Conservation (phyloP, 2,113 vertebrate genomes). For the Varanus salvator region DNA sequence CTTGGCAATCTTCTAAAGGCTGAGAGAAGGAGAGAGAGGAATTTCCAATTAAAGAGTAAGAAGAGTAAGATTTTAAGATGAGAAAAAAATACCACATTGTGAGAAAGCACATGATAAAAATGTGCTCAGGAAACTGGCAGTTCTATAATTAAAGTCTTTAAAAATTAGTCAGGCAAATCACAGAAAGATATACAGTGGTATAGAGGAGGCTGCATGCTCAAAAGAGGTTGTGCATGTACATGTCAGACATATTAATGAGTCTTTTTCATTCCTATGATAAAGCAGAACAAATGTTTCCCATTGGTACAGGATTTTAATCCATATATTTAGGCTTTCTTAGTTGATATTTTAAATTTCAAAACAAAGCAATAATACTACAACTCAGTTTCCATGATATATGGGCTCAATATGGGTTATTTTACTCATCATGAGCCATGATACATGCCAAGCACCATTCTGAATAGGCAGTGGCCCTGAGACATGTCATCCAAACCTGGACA, state of each 20-base stretch:
- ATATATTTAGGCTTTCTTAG: not conserved
- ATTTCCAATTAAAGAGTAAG: constrained; percentile 50
- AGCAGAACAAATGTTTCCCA: too few relatives aligned
- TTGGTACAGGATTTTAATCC: not conserved
- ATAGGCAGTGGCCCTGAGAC: too few relatives aligned
- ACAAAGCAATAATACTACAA: not conserved
- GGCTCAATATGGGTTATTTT: too few relatives aligned
- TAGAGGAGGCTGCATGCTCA: constrained; percentile 5
- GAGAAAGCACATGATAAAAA: not conserved
- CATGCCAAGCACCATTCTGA: too few relatives aligned
- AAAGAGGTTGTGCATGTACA: not conserved
- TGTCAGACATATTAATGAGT: not conserved
- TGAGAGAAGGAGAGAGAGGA: constrained; percentile 43
- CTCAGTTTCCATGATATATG: too few relatives aligned
- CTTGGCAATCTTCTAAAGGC: constrained; percentile 54
- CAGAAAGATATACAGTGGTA: constrained; percentile 3
- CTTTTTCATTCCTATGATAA: constrained; percentile 11
- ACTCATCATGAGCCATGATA: too few relatives aligned
- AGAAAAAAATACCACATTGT: not conserved
- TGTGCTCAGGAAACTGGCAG: constrained; percentile 17
- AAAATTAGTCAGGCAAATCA: not conserved
- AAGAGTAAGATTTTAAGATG: constrained; percentile 5
- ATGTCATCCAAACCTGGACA: too few relatives aligned
- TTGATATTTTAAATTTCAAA: not conserved
- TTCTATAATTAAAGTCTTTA: not conserved